These are phyloP conservation scores for Crypturellus tataupa DNA, from an alignment of 2,797 vertebrate species.

Conservation along the genomic window DNA sequence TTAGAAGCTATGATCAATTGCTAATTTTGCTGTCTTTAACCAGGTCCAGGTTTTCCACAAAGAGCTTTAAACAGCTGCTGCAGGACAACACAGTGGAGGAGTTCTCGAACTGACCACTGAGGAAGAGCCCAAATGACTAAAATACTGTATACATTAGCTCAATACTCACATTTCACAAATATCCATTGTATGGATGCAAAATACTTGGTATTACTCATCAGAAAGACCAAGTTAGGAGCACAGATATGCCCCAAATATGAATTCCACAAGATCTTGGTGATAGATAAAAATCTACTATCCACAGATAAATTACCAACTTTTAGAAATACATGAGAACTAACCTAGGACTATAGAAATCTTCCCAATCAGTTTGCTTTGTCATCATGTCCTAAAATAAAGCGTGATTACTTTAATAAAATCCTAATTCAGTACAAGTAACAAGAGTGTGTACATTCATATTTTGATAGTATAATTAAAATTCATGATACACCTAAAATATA, in stretches of 20 bases:
- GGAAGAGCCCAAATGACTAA: background rate
- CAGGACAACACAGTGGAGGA: background rate
- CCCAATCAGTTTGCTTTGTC: background rate
- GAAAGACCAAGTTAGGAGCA: background rate
- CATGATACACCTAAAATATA: background rate
- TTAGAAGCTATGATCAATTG: background rate
- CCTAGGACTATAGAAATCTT: background rate
- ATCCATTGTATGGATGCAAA: background rate
- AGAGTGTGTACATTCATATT: background rate
- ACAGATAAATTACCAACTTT: background rate
- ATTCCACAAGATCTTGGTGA: background rate
- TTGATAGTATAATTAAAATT: background rate
- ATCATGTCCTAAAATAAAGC: background rate
- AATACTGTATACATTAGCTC: background rate
- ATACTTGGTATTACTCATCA: background rate
- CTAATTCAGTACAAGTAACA: background rate
- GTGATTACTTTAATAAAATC: conserved; percentile 12
- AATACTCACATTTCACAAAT: background rate
- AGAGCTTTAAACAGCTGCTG: background rate
- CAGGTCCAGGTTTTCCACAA: background rate
- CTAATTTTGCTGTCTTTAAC: background rate
- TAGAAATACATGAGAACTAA: conserved; percentile 14
- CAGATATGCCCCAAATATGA: background rate
- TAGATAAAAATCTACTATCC: background rate
- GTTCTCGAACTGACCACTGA: background rate